These are phyloP conservation scores for Gobius niger DNA, from an alignment of 2,113 vertebrate species.

Conservation along the genomic window DNA sequence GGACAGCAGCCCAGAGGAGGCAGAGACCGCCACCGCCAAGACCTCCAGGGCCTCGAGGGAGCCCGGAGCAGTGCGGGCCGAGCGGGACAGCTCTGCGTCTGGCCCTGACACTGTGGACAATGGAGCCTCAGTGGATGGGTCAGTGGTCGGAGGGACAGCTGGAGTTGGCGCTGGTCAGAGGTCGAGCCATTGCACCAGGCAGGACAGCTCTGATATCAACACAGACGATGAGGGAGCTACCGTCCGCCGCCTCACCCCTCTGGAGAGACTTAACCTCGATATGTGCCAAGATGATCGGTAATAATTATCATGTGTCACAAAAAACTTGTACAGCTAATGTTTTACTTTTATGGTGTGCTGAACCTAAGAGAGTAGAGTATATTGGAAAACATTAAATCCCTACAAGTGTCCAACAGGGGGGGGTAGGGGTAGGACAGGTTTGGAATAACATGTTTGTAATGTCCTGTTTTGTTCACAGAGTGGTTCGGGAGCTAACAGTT, in stretches of 20 bases:
- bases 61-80: constrained; percentile 24
- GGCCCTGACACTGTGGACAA: constrained; percentile 30
- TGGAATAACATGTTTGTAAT: background rate
- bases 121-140: constrained; percentile 40
- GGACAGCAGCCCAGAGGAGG: constrained; percentile 70
- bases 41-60: constrained; percentile 32
- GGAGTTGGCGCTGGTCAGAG: constrained; percentile 52
- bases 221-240: constrained; percentile 77
- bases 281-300: constrained; percentile 89
- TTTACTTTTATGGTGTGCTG: background rate
- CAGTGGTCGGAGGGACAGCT: constrained; percentile 26
- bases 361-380: too few species aligned
- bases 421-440: background rate
- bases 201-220: constrained; percentile 82
- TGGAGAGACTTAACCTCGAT: constrained; percentile 90
- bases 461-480: constrained; percentile 61
- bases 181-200: constrained; percentile 77
- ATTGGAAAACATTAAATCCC: background rate
- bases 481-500: constrained; percentile 89
- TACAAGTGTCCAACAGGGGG: background rate
- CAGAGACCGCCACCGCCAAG: constrained; percentile 41
- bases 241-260: constrained; percentile 82
- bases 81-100: constrained; percentile 46
- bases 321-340: background rate
- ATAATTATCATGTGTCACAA: background rate